Base-by-base conservation (phyloP, 2,888 invertebrate genomes). In the Argynnis bischoffii region DNA sequence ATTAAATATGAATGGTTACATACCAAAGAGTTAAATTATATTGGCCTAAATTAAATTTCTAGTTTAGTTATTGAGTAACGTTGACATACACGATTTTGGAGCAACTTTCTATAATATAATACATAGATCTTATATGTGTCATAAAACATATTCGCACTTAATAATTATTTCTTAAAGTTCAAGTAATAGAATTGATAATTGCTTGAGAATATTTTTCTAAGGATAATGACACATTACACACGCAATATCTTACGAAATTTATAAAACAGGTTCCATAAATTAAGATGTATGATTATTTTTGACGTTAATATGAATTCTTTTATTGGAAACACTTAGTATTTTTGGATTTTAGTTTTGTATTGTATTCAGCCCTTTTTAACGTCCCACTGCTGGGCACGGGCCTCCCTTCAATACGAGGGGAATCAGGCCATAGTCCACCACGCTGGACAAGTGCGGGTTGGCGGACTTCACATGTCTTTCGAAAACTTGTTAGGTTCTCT, bases 41-140 rank as follows among this genome's bases (percentile, higher is more conserved):
- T 55, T 66, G 66, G 55, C 66, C 66, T 61, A 55, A 60, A 66
- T 66, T 66, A 53, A 63, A 59, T 64, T 64, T 65, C 68, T 55
- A 55, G 68, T 69, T 69, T 64, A 56, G 64, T 64, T 67, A 64
- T 69, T 69, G 64, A 61, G 68, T 64, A 64, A 68, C 61, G 48
- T 65, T 66, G 55, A 46, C 61, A 61, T 55, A 57, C 41, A 61
- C 66, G 66, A 69, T 88, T 89, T 89, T 82, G 84, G 88, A 89
- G 85, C 89, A 89, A 89, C 89, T 89, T 89, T 89, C 89, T 89
- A 89, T 86, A 87, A 69, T 61, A 69, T 61, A 51, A 31, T 55
- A 47, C 50, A 50, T 48, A 41, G 54, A 55, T 51, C 41, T n/a
- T 41, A 50, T 55, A 55, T 41, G 14, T 55, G 31, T 66, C 41